A percentile compares a stretch with the other conserved stretches of the same genome.
Evolutionary conservation across 2,113 vertebrate species (phyloP).

Genomic region (Zapornia atra): DNA sequence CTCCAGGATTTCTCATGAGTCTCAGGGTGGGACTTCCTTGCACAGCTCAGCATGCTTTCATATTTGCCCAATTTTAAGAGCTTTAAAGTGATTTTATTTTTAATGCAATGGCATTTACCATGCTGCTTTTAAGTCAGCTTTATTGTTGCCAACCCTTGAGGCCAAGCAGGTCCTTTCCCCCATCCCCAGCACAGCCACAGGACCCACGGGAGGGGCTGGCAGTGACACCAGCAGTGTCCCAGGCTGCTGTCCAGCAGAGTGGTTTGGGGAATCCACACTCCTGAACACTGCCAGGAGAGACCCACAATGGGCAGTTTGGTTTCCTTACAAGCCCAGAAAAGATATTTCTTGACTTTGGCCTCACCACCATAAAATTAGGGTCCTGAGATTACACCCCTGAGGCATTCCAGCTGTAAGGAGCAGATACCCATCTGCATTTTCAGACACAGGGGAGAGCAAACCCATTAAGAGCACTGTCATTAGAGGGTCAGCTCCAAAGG

Average conservation of each 20-base stretch:
- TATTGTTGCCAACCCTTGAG: fast-evolving
- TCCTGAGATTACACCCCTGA: not conserved
- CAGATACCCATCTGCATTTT: not conserved
- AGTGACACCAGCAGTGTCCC: not conserved
- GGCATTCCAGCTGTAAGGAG: not conserved
- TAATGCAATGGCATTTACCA: not conserved
- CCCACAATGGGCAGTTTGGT: not conserved
- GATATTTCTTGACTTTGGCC: conserved; percentile 21
- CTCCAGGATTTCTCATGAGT: not conserved
- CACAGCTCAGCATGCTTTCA: fast-evolving
- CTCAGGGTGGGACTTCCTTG: not conserved
- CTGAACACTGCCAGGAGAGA: not conserved
- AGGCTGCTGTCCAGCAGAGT: not conserved
- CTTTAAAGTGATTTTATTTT: not conserved
- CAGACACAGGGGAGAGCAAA: not conserved
- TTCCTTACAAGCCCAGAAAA: not conserved
- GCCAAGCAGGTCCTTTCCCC: not conserved
- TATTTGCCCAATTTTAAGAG: fast-evolving
- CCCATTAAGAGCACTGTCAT: not conserved
- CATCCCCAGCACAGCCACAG: fast-evolving
- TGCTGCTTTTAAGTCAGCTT: not conserved
- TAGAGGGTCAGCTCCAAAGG: not conserved
- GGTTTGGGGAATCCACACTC: not conserved
- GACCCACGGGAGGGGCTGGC: not conserved
- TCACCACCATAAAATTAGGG: not conserved